phyloP scores from a whole-genome alignment of 2,797 vertebrate species.

The Merluccius polli region DNA sequence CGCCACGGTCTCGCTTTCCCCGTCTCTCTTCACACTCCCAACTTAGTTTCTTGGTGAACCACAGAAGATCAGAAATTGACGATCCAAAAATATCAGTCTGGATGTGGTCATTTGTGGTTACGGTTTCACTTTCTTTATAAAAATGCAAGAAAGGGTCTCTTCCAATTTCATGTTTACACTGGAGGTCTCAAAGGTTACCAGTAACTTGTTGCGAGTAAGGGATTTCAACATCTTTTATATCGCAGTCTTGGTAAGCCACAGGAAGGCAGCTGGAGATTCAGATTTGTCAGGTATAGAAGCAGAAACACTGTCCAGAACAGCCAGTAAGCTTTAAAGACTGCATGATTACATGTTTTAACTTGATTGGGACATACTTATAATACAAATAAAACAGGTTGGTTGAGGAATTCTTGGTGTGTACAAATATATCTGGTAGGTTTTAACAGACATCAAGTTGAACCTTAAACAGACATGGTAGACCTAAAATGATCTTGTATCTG shows the following conservation, averaged over 20 bases:
- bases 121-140: conserved; percentile 19
- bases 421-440: neutral
- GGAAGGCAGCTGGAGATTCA: neutral
- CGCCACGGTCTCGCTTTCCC: conserved; percentile 59
- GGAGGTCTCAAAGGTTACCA: conserved; percentile 20
- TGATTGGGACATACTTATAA: neutral
- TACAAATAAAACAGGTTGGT: neutral
- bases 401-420: neutral
- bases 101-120: conserved; percentile 28
- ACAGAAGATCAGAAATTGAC: conserved; percentile 48
- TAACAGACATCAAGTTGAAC: neutral
- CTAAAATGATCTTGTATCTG: conserved; percentile 46
- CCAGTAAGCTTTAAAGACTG: conserved; percentile 31
- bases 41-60: conserved; percentile 41
- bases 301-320: conserved; percentile 38
- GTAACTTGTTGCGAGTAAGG: conserved; percentile 37
- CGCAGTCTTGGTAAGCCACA: conserved; percentile 22
- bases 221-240: conserved; percentile 33
- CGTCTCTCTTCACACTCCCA: conserved; percentile 42
- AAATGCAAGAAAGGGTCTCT: conserved; percentile 16
- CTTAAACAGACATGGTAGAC: conserved; percentile 25
- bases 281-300: conserved; percentile 14
- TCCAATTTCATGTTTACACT: conserved; percentile 31
- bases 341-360: conserved; percentile 24
- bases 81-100: conserved; percentile 39